Evolutionary conservation across 2,113 vertebrate genomes (phyloP), one percentile per base, ranked within the genome.

Genomic region (Myotis yumanensis): DNA sequence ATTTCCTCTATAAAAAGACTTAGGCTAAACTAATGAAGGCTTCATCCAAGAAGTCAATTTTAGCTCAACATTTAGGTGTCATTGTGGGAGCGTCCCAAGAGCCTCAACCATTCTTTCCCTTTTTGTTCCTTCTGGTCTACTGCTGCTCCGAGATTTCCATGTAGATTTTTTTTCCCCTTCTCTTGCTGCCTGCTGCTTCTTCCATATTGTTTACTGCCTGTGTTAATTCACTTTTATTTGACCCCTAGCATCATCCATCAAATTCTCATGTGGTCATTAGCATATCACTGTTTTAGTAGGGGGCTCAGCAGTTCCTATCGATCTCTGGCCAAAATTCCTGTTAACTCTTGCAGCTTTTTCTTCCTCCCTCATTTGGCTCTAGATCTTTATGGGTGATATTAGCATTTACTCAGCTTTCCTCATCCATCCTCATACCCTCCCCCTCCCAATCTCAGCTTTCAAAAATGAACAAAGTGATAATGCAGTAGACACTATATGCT

Each of bases 201-300:
- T 46, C n/a, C 11, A 35, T 72, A 43, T 62, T 40, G 52, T 11
- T 97, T 94, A 66, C 28, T 30, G 20, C 57, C 73, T 32, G 69
- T 82, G 93, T 89, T 90, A 86, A 91, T 75, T 43, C 35, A 91
- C 35, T 91, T 96, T 96, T 86, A 51, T 96, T 91, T 96, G 87
- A 93, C 62, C 87, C 96, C 76, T 88, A 35, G 37, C 12, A 51
- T 94, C 87, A 97, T 83, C 17, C 76, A 46, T 96, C 91, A 93
- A 71, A 69, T 92, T 90, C 92, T 93, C 62, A 46, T 12, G 2
- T 28, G 72, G 46, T 35, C 9, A 18, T 79, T 86, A 82, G 6
- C 48, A 43, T 66, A 46, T 94, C 57, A 95, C 80, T 94, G 86
- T 51, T 97, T 95, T 91, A 88, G 40, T 9, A 23, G 86, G 87